These are phyloP conservation scores for Perizoma flavofasciatum DNA, from an alignment of 2,888 invertebrate genomes.

Conservation along the genomic window DNA sequence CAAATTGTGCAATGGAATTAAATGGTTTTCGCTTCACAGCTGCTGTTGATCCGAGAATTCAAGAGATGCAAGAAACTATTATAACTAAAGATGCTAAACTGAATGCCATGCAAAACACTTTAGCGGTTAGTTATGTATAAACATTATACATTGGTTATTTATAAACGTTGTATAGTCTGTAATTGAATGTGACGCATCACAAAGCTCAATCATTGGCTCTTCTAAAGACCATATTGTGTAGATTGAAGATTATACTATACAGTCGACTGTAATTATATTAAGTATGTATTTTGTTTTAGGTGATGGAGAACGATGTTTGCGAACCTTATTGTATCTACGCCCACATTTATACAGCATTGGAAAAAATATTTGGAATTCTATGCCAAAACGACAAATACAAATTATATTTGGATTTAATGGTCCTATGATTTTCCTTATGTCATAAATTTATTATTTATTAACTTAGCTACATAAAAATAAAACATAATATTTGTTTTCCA, in stretches of 20 bases:
- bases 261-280: neutral
- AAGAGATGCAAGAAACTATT: conserved; percentile 66
- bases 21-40: conserved; percentile 40
- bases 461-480: no score
- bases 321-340: conserved; percentile 78
- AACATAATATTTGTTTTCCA: conserved; percentile 39
- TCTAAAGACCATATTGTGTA: no score
- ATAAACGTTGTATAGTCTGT: no score
- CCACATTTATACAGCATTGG: conserved; percentile 75
- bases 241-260: no score
- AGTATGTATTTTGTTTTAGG: conserved; percentile 46
- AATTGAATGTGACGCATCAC: no score
- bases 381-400: conserved; percentile 74
- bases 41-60: conserved; percentile 62
- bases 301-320: conserved; percentile 75
- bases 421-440: conserved; percentile 31
- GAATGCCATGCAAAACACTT: conserved; percentile 73
- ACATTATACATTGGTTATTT: no score
- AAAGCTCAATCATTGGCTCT: no score
- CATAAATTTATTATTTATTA: conserved; percentile 5
- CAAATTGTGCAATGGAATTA: conserved; percentile 1
- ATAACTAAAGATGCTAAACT: conserved; percentile 75
- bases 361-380: conserved; percentile 70
- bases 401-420: conserved; percentile 69
- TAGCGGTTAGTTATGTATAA: conserved; percentile 58